phyloP scores from a whole-genome alignment of 2,888 invertebrate genomes.

The Drosophila rellima region DNA sequence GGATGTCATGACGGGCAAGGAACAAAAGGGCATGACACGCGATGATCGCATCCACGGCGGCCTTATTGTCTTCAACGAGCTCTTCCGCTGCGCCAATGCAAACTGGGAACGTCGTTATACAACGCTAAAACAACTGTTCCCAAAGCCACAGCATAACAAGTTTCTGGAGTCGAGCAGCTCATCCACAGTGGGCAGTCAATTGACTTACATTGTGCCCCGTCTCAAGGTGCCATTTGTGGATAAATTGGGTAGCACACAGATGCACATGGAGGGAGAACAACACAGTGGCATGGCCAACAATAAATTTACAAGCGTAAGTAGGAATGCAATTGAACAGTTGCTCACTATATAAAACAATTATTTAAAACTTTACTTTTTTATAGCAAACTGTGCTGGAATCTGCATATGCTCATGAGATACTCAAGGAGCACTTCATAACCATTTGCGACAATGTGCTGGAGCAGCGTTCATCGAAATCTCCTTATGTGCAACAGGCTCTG shows the following conservation, averaged over 20 bases:
- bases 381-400: slow-evolving; percentile 91
- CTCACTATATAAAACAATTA: too few relatives aligned
- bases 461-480: slow-evolving; percentile 91
- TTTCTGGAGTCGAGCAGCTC: slow-evolving; percentile 62
- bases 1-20: slow-evolving; percentile 89
- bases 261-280: slow-evolving; percentile 80
- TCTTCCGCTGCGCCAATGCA: slow-evolving; percentile 95
- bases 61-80: slow-evolving; percentile 96
- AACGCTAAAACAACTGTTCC: slow-evolving; percentile 88
- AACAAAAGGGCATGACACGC: slow-evolving; percentile 90
- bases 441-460: slow-evolving; percentile 92
- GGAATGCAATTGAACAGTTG: too few relatives aligned
- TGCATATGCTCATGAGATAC: slow-evolving; percentile 92
- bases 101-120: slow-evolving; percentile 94
- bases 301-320: slow-evolving; percentile 76
- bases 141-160: slow-evolving; percentile 81
- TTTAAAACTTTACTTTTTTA: background rate
- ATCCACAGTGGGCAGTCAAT: slow-evolving; percentile 62
- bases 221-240: slow-evolving; percentile 86
- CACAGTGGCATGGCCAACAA: slow-evolving; percentile 64
- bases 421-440: slow-evolving; percentile 93
- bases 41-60: slow-evolving; percentile 98
- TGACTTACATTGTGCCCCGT: slow-evolving; percentile 84
- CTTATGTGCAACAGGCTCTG: slow-evolving; percentile 94
- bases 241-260: slow-evolving; percentile 80